These are phyloP conservation scores for Bovichtus diacanthus DNA, from an alignment of 2,797 vertebrate species.

Conservation along the genomic window DNA sequence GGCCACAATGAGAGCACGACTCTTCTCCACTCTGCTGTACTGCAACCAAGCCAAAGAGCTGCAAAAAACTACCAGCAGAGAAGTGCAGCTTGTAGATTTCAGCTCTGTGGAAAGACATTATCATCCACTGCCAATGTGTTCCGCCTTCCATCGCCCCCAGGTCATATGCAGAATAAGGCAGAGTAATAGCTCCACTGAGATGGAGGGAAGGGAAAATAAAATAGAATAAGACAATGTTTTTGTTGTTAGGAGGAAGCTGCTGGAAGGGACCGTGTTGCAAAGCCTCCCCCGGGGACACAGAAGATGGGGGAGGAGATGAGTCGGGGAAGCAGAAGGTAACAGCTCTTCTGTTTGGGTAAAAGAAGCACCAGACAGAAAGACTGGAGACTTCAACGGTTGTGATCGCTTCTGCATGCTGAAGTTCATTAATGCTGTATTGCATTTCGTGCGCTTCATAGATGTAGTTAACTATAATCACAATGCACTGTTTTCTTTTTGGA, in stretches of 20 bases:
- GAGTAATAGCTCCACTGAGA: constrained; percentile 61
- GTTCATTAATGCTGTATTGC: constrained; percentile 42
- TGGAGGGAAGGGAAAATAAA: constrained; percentile 45
- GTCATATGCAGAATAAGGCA: constrained; percentile 66
- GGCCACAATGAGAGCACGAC: constrained; percentile 26
- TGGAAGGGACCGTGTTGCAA: constrained; percentile 53
- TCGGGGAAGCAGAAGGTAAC: constrained; percentile 45
- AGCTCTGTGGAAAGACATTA: constrained; percentile 55
- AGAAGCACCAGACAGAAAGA: constrained; percentile 23
- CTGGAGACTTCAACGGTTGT: constrained; percentile 18
- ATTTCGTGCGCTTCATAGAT: constrained; percentile 27
- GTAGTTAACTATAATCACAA: constrained; percentile 40
- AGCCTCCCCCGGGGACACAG: constrained; percentile 50
- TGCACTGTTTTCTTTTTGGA: constrained; percentile 36
- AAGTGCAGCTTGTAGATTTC: constrained; percentile 49
- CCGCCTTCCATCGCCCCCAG: constrained; percentile 49
- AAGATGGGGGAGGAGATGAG: constrained; percentile 52
- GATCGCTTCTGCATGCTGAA: constrained; percentile 13
- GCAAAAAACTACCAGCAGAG: constrained; percentile 37
- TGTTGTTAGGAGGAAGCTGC: constrained; percentile 67
- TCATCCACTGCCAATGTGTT: constrained; percentile 58
- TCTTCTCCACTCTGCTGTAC: constrained; percentile 14
- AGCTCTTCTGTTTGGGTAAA: constrained; percentile 44
- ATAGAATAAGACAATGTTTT: constrained; percentile 62
- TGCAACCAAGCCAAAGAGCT: constrained; percentile 36